phyloP scores from a whole-genome alignment of 2,888 invertebrate genomes.

The Agriopis leucophaearia region DNA sequence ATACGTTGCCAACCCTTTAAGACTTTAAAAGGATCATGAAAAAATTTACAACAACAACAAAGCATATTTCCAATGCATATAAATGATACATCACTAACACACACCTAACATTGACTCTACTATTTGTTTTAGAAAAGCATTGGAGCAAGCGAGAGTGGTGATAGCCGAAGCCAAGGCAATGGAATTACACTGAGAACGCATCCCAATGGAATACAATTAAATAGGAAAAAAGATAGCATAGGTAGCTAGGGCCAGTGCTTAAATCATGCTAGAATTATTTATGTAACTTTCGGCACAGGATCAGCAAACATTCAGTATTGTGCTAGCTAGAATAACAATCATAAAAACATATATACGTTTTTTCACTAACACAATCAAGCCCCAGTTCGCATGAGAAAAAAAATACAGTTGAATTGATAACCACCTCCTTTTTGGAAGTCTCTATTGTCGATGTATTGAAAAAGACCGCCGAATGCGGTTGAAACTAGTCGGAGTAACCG shows the following conservation, averaged over 20 bases:
- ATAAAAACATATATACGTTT: background rate
- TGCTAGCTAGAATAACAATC: background rate
- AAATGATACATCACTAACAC: background rate
- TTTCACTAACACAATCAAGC: too few relatives aligned
- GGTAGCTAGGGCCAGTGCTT: background rate
- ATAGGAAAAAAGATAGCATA: background rate
- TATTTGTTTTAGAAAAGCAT: constrained; percentile 67
- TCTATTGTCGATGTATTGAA: too few relatives aligned
- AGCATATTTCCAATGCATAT: too few relatives aligned
- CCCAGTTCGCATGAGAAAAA: too few relatives aligned
- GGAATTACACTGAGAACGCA: constrained; percentile 54
- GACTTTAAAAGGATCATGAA: too few relatives aligned
- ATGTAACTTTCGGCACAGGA: background rate
- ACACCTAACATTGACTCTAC: background rate
- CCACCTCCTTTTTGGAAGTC: too few relatives aligned
- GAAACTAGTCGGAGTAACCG: too few relatives aligned
- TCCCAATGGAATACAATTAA: background rate
- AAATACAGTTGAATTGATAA: too few relatives aligned
- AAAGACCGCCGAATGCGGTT: too few relatives aligned
- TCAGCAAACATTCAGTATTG: background rate
- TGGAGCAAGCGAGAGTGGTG: constrained; percentile 74
- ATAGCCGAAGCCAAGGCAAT: constrained; percentile 70
- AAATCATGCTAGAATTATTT: constrained; percentile 12
- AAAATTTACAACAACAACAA: too few relatives aligned
- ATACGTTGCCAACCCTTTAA: too few relatives aligned